Conservation (phyloP, 2,113 vertebrate species). For the Fulmarus glacialis region DNA sequence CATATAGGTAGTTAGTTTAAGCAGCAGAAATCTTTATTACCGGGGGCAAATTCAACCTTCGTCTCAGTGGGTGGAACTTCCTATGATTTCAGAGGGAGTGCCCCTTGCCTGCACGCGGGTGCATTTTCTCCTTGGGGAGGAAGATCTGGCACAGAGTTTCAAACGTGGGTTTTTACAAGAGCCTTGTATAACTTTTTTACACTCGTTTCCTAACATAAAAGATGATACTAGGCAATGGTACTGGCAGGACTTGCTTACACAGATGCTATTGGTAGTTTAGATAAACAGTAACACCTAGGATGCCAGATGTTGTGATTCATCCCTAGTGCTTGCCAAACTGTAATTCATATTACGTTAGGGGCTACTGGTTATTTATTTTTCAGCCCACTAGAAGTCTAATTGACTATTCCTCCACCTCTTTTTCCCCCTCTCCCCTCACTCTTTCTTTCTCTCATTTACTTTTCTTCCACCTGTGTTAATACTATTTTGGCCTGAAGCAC, state of each 20-base stretch:
- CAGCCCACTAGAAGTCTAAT: slow-evolving; percentile 27
- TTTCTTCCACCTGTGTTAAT: background rate
- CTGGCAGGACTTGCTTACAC: slow-evolving; percentile 47
- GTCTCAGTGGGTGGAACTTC: background rate
- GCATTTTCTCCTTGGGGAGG: background rate
- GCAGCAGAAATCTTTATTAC: background rate
- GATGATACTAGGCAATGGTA: background rate
- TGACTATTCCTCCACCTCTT: background rate
- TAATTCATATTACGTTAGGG: slow-evolving; percentile 52
- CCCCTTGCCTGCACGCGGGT: background rate
- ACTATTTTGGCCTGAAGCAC: slow-evolving; percentile 16
- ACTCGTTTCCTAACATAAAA: background rate
- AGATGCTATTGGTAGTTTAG: slow-evolving; percentile 61
- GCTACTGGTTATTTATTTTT: slow-evolving; percentile 52
- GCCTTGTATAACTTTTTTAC: background rate
- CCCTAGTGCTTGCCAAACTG: slow-evolving; percentile 48
- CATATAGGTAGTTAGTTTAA: background rate
- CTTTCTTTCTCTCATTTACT: background rate
- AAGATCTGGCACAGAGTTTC: background rate
- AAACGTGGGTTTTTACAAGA: background rate
- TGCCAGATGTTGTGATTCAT: slow-evolving; percentile 71
- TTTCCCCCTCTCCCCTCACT: background rate
- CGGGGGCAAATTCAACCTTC: background rate
- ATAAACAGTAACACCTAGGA: slow-evolving; percentile 53
- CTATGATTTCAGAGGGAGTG: background rate